These are phyloP conservation scores for Spea bombifrons DNA, from an alignment of 2,113 vertebrate species.

Conservation along the genomic window DNA sequence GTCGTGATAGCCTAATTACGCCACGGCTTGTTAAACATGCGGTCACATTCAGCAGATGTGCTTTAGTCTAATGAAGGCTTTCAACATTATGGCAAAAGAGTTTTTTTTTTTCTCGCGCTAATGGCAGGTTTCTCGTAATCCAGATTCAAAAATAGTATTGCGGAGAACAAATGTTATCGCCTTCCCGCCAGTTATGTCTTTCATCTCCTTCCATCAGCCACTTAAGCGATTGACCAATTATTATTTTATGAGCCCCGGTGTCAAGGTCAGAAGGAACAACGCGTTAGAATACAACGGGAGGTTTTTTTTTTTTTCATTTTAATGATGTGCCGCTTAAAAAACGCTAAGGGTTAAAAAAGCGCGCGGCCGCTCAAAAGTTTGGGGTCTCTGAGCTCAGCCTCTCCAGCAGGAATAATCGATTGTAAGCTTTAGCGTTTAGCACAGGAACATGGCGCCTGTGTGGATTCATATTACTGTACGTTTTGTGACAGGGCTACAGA, in stretches of 20 bases:
- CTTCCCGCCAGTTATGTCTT: slow-evolving; percentile 53
- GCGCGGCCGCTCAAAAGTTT: no score
- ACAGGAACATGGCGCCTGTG: no score
- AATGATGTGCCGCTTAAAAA: no score
- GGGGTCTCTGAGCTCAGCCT: no score
- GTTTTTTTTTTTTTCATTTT: no score
- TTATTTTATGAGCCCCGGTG: slow-evolving; percentile 36
- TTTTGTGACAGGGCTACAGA: no score
- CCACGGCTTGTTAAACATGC: slow-evolving; percentile 46
- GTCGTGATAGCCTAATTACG: slow-evolving; percentile 43
- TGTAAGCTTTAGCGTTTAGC: no score
- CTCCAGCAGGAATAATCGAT: no score
- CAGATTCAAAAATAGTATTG: slow-evolving; percentile 52
- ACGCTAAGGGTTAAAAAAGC: no score
- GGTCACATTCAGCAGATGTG: slow-evolving; percentile 45
- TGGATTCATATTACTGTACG: no score
- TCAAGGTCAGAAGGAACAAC: slow-evolving; percentile 46
- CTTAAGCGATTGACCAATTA: slow-evolving; percentile 46
- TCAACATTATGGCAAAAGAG: slow-evolving; percentile 50
- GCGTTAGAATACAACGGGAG: slow-evolving; percentile 11
- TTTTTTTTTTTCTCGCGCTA: slow-evolving; percentile 48
- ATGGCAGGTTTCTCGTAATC: slow-evolving; percentile 51
- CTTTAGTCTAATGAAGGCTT: slow-evolving; percentile 50
- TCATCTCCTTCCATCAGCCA: slow-evolving; percentile 51
- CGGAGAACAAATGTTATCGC: slow-evolving; percentile 51